Percentiles rank a stretch among this genome's conserved stretches.
These are phyloP conservation scores for Hirtodrosophila cameraria DNA, from an alignment of 2,888 invertebrate genomes.

Conservation along the genomic window DNA sequence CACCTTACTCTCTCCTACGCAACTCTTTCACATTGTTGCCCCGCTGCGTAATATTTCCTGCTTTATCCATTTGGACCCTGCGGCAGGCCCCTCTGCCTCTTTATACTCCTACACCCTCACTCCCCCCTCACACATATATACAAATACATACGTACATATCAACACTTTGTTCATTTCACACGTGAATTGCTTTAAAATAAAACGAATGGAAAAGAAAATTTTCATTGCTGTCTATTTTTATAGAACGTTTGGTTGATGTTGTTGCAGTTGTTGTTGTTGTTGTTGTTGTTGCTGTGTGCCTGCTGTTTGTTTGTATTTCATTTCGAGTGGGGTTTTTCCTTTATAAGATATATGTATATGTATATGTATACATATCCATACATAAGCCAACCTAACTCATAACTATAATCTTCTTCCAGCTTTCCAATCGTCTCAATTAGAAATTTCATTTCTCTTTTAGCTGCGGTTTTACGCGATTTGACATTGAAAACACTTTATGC, in stretches of 20 bases:
- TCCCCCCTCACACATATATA: conserved; percentile 9
- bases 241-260: conserved; percentile 22
- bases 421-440: conserved; percentile 26
- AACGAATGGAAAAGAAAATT: conserved; percentile 41
- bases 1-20: conserved; percentile 40
- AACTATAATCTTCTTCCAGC: background rate
- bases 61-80: conserved; percentile 23
- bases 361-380: background rate
- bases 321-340: conserved; percentile 60
- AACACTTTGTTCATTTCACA: conserved; percentile 78
- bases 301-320: conserved; percentile 56
- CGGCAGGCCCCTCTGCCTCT: conserved; percentile 15
- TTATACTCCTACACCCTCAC: background rate
- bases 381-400: background rate
- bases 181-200: conserved; percentile 70
- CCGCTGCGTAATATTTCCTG: conserved; percentile 61
- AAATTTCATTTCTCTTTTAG: conserved; percentile 30
- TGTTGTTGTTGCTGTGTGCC: conserved; percentile 21
- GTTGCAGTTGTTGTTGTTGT: conserved; percentile 23
- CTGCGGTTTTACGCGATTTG: conserved; percentile 44
- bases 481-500: conserved; percentile 43
- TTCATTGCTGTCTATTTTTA: conserved; percentile 62
- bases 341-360: background rate
- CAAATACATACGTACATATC: conserved; percentile 49
- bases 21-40: conserved; percentile 48